Conservation (phyloP, 2,113 vertebrate genomes). For the Alaudala cheleensis region DNA sequence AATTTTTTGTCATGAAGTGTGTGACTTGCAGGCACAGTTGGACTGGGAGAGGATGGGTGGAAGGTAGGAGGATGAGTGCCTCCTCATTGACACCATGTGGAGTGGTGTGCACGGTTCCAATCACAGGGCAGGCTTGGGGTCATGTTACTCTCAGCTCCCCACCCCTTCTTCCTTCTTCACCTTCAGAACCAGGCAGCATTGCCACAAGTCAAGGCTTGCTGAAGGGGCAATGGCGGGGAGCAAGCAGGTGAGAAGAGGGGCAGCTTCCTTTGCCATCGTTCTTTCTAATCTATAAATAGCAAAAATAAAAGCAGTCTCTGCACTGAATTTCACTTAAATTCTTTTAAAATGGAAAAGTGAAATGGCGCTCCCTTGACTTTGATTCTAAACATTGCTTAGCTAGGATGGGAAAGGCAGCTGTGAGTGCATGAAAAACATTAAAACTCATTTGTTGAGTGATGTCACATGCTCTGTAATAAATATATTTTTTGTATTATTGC, state of each 20-base stretch:
- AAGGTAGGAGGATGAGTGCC: constrained; percentile 45
- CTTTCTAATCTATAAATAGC: constrained; percentile 30
- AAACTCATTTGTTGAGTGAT: background rate
- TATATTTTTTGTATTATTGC: constrained; percentile 58
- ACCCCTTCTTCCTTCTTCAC: constrained; percentile 68
- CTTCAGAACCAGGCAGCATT: constrained; percentile 56
- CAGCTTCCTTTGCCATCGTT: constrained; percentile 16
- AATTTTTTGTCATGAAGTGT: background rate
- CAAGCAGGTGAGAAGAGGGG: constrained; percentile 61
- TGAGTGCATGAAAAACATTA: constrained; percentile 36
- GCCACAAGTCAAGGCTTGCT: constrained; percentile 64
- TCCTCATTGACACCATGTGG: constrained; percentile 54
- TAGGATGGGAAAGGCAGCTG: background rate
- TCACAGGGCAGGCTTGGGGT: constrained; percentile 54
- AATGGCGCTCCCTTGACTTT: constrained; percentile 21
- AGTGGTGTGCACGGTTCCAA: constrained; percentile 53
- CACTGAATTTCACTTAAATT: constrained; percentile 1
- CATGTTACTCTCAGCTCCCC: constrained; percentile 62
- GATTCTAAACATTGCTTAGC: background rate
- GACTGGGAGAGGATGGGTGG: constrained; percentile 31
- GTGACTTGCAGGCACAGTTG: background rate
- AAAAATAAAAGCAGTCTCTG: background rate
- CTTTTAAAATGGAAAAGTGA: background rate
- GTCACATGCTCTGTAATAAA: constrained; percentile 29
- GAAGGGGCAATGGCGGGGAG: constrained; percentile 63